These are phyloP conservation scores for Rhynchophorus ferrugineus DNA, from an alignment of 1,140 invertebrate genomes.

Conservation along the genomic window DNA sequence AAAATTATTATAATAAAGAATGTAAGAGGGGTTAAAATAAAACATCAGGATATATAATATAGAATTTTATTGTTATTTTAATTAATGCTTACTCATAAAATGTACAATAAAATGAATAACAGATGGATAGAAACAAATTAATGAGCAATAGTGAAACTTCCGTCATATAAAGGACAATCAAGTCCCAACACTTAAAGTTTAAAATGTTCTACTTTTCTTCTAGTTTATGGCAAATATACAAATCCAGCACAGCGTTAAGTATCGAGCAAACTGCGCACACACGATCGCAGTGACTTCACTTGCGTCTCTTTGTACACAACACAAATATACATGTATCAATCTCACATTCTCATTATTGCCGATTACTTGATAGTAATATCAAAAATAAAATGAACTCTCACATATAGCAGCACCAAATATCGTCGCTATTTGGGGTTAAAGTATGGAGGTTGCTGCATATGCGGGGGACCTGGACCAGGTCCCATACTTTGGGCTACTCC, in stretches of 20 bases:
- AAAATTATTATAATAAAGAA: neutral
- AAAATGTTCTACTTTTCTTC: conserved; percentile 33
- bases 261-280: conserved; percentile 18
- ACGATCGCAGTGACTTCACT: conserved; percentile 34
- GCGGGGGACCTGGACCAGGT: conserved; percentile 35
- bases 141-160: conserved; percentile 43
- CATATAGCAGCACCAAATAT: conserved; percentile 33
- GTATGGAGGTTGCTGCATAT: conserved; percentile 37
- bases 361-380: conserved; percentile 37
- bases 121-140: conserved; percentile 43
- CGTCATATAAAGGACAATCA: conserved; percentile 37
- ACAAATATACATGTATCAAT: conserved; percentile 35
- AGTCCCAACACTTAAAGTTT: conserved; percentile 37
- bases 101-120: conserved; percentile 43
- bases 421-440: conserved; percentile 38
- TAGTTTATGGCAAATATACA: conserved; percentile 42
- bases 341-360: conserved; percentile 37
- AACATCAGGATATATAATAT: conserved; percentile 39
- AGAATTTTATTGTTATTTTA: conserved; percentile 42
- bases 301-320: conserved; percentile 31
- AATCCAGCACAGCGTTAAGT: conserved; percentile 36
- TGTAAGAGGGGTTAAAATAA: conserved; percentile 14
- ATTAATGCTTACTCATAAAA: conserved; percentile 41
- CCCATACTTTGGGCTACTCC: conserved; percentile 39
- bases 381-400: conserved; percentile 39